phyloP scores from a whole-genome alignment of 2,113 vertebrate genomes.

The Notechis scutatus region DNA sequence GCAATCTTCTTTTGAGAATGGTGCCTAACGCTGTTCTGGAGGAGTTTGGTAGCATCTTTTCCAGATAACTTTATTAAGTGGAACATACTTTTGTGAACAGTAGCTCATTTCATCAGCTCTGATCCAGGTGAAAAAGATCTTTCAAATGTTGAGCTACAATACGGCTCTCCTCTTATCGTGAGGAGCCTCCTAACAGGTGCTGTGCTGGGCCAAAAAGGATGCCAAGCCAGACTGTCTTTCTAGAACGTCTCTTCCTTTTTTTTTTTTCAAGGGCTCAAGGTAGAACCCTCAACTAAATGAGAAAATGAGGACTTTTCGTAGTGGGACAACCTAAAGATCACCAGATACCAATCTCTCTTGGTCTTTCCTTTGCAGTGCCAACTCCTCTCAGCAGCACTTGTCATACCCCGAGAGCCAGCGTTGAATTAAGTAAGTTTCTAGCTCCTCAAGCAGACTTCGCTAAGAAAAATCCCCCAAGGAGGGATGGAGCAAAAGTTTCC shows the following conservation, averaged over 20 bases:
- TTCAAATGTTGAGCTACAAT: background rate
- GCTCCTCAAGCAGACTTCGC: background rate
- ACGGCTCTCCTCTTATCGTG: background rate
- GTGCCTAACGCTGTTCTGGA: background rate
- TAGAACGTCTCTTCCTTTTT: slow-evolving; percentile 72
- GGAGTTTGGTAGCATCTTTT: background rate
- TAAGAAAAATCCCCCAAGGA: background rate
- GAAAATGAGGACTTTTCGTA: background rate
- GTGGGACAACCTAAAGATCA: background rate
- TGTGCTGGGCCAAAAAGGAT: slow-evolving; percentile 3
- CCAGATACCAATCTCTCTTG: background rate
- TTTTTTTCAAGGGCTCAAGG: slow-evolving; percentile 62
- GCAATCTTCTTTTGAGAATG: background rate
- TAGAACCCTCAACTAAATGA: background rate
- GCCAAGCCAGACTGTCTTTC: slow-evolving; percentile 70
- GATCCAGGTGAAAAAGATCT: background rate
- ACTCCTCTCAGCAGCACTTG: background rate
- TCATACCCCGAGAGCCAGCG: background rate
- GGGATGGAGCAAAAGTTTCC: background rate
- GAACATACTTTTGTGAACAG: background rate
- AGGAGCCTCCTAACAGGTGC: background rate
- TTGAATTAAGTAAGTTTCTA: background rate
- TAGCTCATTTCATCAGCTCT: background rate
- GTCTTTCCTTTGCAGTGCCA: background rate
- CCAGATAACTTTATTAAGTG: background rate